phyloP scores from a whole-genome alignment of 2,797 vertebrate species.

The Smutsia temminckii region DNA sequence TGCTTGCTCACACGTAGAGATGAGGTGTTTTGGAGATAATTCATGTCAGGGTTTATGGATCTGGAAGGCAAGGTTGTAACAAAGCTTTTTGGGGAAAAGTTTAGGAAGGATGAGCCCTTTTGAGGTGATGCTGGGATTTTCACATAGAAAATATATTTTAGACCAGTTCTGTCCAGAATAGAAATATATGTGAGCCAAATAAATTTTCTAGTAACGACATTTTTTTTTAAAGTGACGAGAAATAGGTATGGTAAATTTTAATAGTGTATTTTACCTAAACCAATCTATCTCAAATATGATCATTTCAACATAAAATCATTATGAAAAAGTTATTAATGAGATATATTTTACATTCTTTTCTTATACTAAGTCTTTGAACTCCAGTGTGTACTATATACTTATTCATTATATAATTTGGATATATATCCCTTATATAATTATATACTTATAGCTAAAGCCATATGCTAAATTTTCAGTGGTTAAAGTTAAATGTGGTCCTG shows the following conservation, averaged over 20 bases:
- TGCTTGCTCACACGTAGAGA: background rate
- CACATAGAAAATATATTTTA: background rate
- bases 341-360: background rate
- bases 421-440: no score
- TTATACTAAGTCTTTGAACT: background rate
- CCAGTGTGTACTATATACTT: background rate
- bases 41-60: background rate
- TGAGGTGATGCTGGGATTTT: background rate
- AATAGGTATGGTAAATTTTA: conserved; percentile 18
- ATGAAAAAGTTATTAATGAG: background rate
- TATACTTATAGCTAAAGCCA: background rate
- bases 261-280: background rate
- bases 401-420: no score
- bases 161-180: background rate
- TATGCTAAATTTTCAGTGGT: background rate
- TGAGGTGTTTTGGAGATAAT: background rate
- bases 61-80: background rate
- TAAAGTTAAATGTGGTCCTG: background rate
- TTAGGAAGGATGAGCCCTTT: background rate
- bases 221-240: background rate
- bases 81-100: background rate
- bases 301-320: background rate
- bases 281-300: background rate
- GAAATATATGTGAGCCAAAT: background rate
- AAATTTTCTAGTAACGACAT: background rate